These are phyloP conservation scores for Chrysogorgia sp. DNA, from an alignment of 92 coral and sea anemone genomes.

Conservation along the genomic window DNA sequence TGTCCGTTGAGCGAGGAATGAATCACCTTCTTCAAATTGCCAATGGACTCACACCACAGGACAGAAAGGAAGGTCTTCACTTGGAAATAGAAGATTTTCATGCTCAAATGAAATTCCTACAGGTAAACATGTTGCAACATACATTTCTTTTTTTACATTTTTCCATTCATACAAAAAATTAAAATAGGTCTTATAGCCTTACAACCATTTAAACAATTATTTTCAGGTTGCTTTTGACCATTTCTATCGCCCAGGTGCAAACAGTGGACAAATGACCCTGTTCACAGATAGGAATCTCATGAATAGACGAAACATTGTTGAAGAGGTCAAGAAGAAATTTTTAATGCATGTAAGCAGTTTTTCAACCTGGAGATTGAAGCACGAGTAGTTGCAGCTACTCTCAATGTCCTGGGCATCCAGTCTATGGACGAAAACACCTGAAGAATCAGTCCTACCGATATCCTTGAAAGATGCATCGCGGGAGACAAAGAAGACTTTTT, in stretches of 20 bases:
- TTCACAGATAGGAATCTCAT: too few species aligned
- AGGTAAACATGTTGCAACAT: conserved; percentile 1
- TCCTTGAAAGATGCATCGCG: conserved; percentile 29
- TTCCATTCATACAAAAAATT: too few species aligned
- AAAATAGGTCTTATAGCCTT: too few species aligned
- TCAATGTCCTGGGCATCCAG: conserved; percentile 62
- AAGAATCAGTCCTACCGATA: conserved; percentile 21
- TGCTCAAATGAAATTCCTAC: conserved; percentile 39
- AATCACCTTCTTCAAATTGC: conserved; percentile 26
- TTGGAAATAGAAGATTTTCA: conserved; percentile 28
- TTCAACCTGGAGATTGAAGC: conserved; percentile 68
- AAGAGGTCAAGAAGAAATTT: conserved; percentile 51
- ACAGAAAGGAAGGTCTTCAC: conserved; percentile 26
- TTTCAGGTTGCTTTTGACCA: too few species aligned
- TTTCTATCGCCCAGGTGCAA: too few species aligned
- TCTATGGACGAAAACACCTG: conserved; percentile 44
- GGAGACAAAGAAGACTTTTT: conserved; percentile 59
- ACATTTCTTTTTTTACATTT: too few species aligned
- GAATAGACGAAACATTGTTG: too few species aligned
- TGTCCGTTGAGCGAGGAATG: conserved; percentile 29
- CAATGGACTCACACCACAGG: conserved; percentile 21
- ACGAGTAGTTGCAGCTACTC: conserved; percentile 70
- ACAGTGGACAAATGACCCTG: too few species aligned
- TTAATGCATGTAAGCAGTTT: conserved; percentile 24
- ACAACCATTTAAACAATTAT: background rate